Evolutionary conservation across 2,113 vertebrate genomes (phyloP).

Genomic region (Microcebus ravelobensis): DNA sequence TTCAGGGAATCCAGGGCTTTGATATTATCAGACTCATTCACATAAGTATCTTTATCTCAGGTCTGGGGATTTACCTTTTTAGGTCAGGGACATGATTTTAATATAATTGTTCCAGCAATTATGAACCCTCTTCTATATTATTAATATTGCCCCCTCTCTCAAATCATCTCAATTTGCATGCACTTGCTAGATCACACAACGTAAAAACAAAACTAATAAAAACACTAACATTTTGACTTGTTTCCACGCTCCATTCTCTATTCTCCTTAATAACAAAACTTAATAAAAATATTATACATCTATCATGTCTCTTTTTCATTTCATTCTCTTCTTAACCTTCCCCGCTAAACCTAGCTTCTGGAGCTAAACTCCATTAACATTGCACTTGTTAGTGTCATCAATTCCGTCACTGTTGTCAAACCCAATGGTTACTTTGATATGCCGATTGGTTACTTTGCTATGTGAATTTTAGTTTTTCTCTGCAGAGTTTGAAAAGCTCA

Average conservation of each 20-base stretch:
- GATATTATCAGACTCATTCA: background rate
- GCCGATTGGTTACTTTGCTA: background rate
- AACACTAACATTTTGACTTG: too few species aligned
- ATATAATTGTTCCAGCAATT: background rate
- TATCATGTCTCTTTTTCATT: background rate
- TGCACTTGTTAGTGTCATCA: background rate
- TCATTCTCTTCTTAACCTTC: background rate
- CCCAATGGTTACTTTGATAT: background rate
- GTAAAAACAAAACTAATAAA: background rate
- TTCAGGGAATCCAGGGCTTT: background rate
- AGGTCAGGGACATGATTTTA: background rate
- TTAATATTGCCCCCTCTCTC: background rate
- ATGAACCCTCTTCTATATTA: background rate
- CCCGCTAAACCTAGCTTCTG: background rate
- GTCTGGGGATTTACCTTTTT: background rate
- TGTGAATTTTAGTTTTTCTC: background rate
- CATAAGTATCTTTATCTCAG: background rate
- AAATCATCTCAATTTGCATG: background rate
- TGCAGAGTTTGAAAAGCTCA: background rate
- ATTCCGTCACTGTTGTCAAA: background rate
- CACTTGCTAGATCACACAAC: background rate
- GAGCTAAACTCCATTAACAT: background rate
- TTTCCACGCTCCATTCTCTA: background rate
- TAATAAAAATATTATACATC: background rate
- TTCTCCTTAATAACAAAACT: background rate